Conservation (phyloP, 2,888 invertebrate genomes). For the Pterobdella sp. region DNA sequence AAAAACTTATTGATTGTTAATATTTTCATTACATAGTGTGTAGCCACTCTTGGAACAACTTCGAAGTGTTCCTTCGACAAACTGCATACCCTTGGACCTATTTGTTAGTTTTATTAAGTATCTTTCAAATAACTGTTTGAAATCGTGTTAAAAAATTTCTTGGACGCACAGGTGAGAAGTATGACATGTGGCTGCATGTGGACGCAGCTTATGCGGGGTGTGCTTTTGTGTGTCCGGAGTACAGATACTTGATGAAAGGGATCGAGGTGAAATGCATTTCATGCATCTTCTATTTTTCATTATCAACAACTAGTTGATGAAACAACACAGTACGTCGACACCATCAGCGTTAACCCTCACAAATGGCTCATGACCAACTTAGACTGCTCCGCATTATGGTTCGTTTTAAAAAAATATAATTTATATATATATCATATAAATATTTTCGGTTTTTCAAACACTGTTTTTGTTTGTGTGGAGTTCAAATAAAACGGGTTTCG, state of each 20-base stretch:
- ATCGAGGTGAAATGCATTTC: conserved; percentile 48
- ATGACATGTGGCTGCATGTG: conserved; percentile 89
- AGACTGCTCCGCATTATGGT: conserved; percentile 98
- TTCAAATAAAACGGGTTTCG: too few species aligned
- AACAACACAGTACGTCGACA: conserved; percentile 69
- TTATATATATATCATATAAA: too few species aligned
- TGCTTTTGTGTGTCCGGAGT: conserved; percentile 91
- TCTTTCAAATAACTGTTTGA: neutral
- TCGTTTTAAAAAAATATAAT: too few species aligned
- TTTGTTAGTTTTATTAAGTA: conserved; percentile 59
- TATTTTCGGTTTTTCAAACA: too few species aligned
- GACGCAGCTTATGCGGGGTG: conserved; percentile 96
- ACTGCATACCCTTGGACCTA: conserved; percentile 60
- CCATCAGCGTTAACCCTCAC: conserved; percentile 94
- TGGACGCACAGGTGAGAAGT: conserved; percentile 56
- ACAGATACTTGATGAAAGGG: conserved; percentile 75
- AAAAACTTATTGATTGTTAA: too few species aligned
- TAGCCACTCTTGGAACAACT: conserved; percentile 90
- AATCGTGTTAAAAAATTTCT: neutral
- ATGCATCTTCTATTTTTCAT: too few species aligned
- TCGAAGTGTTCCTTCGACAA: conserved; percentile 93
- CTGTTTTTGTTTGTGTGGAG: too few species aligned
- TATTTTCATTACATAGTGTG: conserved; percentile 67
- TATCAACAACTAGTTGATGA: too few species aligned
- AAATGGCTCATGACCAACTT: conserved; percentile 98